These are phyloP conservation scores for Bembecia ichneumoniformis DNA, from an alignment of 2,888 invertebrate genomes.

Conservation along the genomic window DNA sequence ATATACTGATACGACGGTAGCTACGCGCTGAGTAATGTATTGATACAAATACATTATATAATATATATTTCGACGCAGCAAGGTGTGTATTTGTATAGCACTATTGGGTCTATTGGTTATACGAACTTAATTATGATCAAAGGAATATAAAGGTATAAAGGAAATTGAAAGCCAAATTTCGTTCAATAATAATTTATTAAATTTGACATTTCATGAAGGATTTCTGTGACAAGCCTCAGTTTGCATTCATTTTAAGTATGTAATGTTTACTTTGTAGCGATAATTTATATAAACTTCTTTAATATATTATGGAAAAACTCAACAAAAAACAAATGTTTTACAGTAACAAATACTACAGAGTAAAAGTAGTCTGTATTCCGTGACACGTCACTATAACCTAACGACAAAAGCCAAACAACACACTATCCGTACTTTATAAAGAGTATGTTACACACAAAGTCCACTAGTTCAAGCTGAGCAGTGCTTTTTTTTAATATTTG, in stretches of 20 bases:
- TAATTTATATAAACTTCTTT: slow-evolving; percentile 62
- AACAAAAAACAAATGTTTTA: slow-evolving; percentile 61
- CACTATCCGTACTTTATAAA: slow-evolving; percentile 39
- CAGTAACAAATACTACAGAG: slow-evolving; percentile 32
- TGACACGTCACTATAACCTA: slow-evolving; percentile 55
- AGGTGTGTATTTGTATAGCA: no score
- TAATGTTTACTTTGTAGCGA: slow-evolving; percentile 61
- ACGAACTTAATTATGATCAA: no score
- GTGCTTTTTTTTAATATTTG: background rate
- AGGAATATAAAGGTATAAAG: background rate
- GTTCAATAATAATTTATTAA: slow-evolving; percentile 65
- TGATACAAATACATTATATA: no score
- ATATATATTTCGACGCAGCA: no score
- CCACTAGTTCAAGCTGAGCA: background rate
- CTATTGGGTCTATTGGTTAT: no score
- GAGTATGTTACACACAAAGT: slow-evolving; percentile 25
- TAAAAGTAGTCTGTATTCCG: slow-evolving; percentile 44
- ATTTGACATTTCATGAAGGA: slow-evolving; percentile 69
- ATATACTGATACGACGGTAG: no score
- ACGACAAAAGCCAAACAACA: slow-evolving; percentile 67
- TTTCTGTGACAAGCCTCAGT: slow-evolving; percentile 67
- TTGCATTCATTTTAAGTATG: slow-evolving; percentile 61
- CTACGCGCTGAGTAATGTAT: no score
- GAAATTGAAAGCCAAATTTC: slow-evolving; percentile 16
- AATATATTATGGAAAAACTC: slow-evolving; percentile 64